Percentiles rank a stretch among this genome's conserved stretches.
Conservation (phyloP, 1,140 invertebrate species). For the Nixonia krombeini region DNA sequence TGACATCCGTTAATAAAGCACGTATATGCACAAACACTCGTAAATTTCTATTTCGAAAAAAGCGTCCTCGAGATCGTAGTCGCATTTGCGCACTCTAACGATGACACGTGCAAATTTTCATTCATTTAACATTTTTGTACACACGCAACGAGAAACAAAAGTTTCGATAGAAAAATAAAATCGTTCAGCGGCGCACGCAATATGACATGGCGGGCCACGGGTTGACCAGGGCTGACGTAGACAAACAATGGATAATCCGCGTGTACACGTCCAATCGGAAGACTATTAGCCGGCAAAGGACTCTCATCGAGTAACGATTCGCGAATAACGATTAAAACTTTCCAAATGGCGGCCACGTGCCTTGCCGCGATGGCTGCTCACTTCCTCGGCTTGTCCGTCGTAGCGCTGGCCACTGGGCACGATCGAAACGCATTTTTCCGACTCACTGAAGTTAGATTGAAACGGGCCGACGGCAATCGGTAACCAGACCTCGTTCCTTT, state of each 20-base stretch:
- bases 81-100: no score
- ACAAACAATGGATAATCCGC: not conserved
- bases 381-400: slow-evolving; percentile 17
- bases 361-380: not conserved
- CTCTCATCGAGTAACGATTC: slow-evolving; percentile 39
- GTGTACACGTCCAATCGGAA: not conserved
- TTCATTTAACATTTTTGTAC: no score
- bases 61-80: no score
- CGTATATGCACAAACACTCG: no score
- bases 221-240: no score
- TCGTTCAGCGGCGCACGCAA: no score
- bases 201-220: no score
- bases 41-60: no score
- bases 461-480: slow-evolving; percentile 50
- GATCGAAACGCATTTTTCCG: slow-evolving; percentile 51
- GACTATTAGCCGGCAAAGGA: slow-evolving; percentile 4
- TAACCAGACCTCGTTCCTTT: slow-evolving; percentile 41
- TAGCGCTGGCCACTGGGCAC: slow-evolving; percentile 2
- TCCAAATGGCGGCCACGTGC: slow-evolving; percentile 21
- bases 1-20: no score
- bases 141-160: no score
- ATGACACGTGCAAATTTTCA: no score
- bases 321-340: slow-evolving; percentile 53
- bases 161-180: no score
- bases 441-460: slow-evolving; percentile 49